phyloP scores from a whole-genome alignment of 2,888 invertebrate genomes.

The Lepetodrilus schrolli region DNA sequence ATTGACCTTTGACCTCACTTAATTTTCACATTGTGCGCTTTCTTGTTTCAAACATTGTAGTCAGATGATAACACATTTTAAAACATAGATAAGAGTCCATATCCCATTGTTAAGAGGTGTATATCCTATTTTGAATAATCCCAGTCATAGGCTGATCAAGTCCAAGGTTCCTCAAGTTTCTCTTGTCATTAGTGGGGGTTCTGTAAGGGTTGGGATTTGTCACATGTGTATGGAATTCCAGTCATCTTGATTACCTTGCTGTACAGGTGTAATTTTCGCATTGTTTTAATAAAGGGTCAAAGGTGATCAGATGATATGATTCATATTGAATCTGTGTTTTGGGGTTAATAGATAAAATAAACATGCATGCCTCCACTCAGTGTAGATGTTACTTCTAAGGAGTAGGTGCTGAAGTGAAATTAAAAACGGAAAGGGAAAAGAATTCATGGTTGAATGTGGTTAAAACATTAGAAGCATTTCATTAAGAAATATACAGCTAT shows the following conservation, averaged over 20 bases:
- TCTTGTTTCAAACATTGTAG: background rate
- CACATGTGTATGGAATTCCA: background rate
- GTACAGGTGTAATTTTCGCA: background rate
- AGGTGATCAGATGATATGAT: too few relatives aligned
- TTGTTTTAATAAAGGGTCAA: background rate
- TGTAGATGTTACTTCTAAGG: too few relatives aligned
- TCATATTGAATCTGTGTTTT: too few relatives aligned
- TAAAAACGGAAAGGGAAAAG: too few relatives aligned
- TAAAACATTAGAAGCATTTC: too few relatives aligned
- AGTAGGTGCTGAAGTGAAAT: too few relatives aligned
- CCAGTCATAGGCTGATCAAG: background rate
- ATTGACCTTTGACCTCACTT: background rate
- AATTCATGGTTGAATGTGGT: too few relatives aligned
- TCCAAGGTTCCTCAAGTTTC: background rate
- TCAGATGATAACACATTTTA: background rate
- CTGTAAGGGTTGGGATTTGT: background rate
- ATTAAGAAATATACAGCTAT: too few relatives aligned
- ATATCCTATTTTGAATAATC: conserved; percentile 8
- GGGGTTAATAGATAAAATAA: too few relatives aligned
- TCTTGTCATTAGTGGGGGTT: background rate
- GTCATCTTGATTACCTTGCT: background rate
- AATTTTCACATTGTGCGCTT: background rate
- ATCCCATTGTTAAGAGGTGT: conserved; percentile 17
- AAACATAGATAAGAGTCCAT: background rate
- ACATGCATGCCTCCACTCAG: too few relatives aligned